Percentiles rank a stretch among this genome's conserved stretches.
These are phyloP conservation scores for Liasis olivaceus DNA, from an alignment of 2,797 vertebrate species.

Conservation along the genomic window DNA sequence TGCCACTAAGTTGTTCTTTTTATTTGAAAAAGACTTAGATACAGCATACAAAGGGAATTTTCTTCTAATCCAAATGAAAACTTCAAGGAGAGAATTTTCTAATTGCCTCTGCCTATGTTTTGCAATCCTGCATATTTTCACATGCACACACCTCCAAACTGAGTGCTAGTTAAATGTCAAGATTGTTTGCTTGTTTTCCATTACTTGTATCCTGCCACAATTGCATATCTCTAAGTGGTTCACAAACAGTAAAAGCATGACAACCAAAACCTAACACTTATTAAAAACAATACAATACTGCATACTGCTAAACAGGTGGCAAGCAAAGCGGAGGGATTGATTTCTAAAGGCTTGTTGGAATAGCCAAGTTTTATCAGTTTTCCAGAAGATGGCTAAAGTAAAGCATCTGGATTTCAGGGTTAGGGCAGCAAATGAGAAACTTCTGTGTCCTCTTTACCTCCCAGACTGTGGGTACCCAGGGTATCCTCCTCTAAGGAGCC, in stretches of 20 bases:
- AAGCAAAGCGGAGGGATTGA: background rate
- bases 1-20: background rate
- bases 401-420: background rate
- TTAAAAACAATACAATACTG: no score
- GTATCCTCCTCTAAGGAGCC: background rate
- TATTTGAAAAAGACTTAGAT: background rate
- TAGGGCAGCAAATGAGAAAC: background rate
- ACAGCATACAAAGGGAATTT: background rate
- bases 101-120: no score
- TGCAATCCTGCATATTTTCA: background rate
- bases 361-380: background rate
- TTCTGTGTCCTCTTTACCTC: background rate
- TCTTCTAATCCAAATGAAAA: background rate
- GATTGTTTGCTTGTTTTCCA: background rate
- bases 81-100: background rate
- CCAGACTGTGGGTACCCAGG: background rate
- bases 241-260: background rate
- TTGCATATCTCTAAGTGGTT: background rate
- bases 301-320: no score
- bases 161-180: background rate
- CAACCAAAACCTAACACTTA: no score
- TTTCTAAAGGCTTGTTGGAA: background rate
- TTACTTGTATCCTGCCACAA: background rate
- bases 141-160: background rate
- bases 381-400: background rate